These are phyloP conservation scores for Sylvilagus bachmani DNA, from an alignment of 2,113 vertebrate genomes.

Conservation along the genomic window DNA sequence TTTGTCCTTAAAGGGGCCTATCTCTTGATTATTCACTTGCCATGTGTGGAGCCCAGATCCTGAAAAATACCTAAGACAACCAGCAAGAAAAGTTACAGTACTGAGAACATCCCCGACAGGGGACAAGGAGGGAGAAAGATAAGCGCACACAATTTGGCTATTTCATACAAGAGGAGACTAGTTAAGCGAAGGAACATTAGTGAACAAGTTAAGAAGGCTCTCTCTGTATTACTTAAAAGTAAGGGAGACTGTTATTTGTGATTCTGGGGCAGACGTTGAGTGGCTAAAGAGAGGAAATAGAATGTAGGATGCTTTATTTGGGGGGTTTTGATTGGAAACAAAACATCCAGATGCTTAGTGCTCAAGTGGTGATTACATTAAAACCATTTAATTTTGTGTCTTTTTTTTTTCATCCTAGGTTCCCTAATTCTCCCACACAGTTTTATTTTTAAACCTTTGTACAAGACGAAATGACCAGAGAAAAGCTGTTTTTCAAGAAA, in stretches of 20 bases:
- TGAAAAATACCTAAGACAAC: background rate
- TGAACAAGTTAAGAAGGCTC: background rate
- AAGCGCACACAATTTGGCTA: background rate
- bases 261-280: background rate
- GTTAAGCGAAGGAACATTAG: constrained; percentile 29
- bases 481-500: constrained; percentile 78
- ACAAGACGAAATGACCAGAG: constrained; percentile 83
- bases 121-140: background rate
- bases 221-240: constrained; percentile 34
- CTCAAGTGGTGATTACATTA: constrained; percentile 34
- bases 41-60: background rate
- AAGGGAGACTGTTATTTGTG: constrained; percentile 9
- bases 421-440: constrained; percentile 70
- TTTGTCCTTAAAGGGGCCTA: background rate
- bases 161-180: constrained; percentile 32
- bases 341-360: constrained; percentile 3
- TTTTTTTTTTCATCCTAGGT: constrained; percentile 56
- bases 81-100: constrained; percentile 6
- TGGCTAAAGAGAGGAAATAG: background rate
- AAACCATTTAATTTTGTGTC: constrained; percentile 64
- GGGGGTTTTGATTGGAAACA: constrained; percentile 51
- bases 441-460: constrained; percentile 89
- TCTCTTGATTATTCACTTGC: background rate
- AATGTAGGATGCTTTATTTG: constrained; percentile 3
- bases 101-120: background rate